These are phyloP conservation scores for Pterocles orientalis DNA, from an alignment of 2,113 vertebrate genomes.

Conservation along the genomic window DNA sequence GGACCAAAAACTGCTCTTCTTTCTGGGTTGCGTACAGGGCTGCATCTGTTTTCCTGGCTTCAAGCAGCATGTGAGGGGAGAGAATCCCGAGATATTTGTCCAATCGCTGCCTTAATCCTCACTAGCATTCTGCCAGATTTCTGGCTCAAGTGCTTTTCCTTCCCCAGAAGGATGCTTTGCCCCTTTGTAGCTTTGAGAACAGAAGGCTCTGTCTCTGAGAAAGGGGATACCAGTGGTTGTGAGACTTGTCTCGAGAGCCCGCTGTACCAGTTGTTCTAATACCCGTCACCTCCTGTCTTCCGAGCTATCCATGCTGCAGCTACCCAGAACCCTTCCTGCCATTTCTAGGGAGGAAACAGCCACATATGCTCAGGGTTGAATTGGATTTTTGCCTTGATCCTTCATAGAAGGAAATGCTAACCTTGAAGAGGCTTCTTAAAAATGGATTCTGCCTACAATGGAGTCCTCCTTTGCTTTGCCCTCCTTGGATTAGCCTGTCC, in stretches of 20 bases:
- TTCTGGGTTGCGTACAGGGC: neutral
- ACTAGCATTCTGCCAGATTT: neutral
- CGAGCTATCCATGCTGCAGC: neutral
- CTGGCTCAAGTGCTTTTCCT: neutral
- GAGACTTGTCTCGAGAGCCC: neutral
- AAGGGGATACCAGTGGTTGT: neutral
- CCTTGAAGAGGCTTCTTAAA: neutral
- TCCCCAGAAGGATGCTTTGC: neutral
- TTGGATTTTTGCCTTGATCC: constrained; percentile 31
- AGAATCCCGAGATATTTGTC: neutral
- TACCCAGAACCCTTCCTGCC: neutral
- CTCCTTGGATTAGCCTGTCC: neutral
- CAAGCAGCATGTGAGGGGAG: neutral
- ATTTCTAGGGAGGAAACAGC: neutral
- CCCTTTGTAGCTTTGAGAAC: neutral
- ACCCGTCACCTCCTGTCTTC: neutral
- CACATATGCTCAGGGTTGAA: constrained; percentile 12
- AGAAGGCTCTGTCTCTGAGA: neutral
- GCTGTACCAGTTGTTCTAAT: neutral
- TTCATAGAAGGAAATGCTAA: neutral
- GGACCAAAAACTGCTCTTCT: constrained; percentile 27
- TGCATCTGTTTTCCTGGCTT: constrained; percentile 15
- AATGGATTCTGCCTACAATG: neutral
- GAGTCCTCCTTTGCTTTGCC: neutral
- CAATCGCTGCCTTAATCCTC: constrained; percentile 5